Base-by-base conservation (phyloP, 2,797 vertebrate species). In the Tolypeutes matacus region DNA sequence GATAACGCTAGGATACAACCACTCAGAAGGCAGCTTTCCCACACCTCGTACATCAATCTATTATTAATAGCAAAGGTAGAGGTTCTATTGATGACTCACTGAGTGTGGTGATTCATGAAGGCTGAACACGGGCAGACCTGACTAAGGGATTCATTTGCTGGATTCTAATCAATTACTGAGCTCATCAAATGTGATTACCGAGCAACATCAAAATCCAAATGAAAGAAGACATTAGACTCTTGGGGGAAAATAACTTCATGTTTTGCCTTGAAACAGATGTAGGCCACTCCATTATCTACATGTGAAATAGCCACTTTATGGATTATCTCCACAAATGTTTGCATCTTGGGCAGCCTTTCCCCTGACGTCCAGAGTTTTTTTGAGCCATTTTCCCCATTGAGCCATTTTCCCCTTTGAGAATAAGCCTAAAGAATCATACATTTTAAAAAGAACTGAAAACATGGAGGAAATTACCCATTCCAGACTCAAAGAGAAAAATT, bases 121-220 rank as follows among this genome's bases (percentile, higher is more conserved):
- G 27, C 34, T 42, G 64, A 94, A n/a, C 25, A 81, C 9, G 49
- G 72, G 18, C 84, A 94, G 42, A 85, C 17, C 25, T 82, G 75
- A 92, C 69, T 49, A 85, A 81, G 42, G n/a, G 42, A 92, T 94
- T 86, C 75, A 60, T 86, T 93, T 77, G 31, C 88, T 95, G 83
- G 42, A 93, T 84, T 56, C 84, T 77, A 91, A 95, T 75, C 93
- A 93, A 87, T 96, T 96, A 94, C 67, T 58, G 80, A 49, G 90
- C 51, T 96, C 51, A 87, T 94, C 76, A 87, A 82, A 87, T 76
- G 36, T 91, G 86, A 96, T 87, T 85, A 82, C 77, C 60, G 69
- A 78, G 76, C 73, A 49, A 86, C 31, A 78, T 49, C 92, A 96
- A 95, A 93, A 72, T 77, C 80, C 83, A 94, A 91, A 21, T 76